A percentile compares a stretch with the other conserved stretches of the same genome.
Evolutionary conservation across 2,113 vertebrate species (phyloP).

Genomic region (Gymnocephalus cernua): DNA sequence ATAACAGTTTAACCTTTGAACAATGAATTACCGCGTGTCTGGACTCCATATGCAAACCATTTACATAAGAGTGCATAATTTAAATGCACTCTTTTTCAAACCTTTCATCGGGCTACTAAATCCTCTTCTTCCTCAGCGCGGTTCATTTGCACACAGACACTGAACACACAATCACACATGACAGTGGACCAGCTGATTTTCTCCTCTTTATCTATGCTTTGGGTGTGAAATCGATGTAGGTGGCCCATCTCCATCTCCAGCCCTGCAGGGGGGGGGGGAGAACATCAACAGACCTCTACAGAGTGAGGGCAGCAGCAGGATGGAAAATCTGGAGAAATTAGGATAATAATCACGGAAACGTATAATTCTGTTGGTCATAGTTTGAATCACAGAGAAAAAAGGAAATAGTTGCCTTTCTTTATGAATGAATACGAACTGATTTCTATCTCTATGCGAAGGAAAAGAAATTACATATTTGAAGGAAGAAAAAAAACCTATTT

Average conservation of each 20-base stretch:
- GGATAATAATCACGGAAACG: constrained; percentile 50
- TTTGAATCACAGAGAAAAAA: constrained; percentile 23
- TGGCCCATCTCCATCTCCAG: constrained; percentile 68
- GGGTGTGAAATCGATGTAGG: constrained; percentile 78
- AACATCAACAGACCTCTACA: constrained; percentile 14
- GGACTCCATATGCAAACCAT: constrained; percentile 69
- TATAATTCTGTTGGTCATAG: constrained; percentile 53
- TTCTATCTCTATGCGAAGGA: constrained; percentile 2
- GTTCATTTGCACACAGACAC: constrained; percentile 19
- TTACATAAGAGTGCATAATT: constrained; percentile 71
- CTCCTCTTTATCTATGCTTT: constrained; percentile 50
- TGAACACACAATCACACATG: constrained; percentile 9
- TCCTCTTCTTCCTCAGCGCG: background rate
- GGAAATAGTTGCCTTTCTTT: constrained; percentile 10
- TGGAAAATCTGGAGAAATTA: constrained; percentile 43
- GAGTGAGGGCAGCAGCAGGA: constrained; percentile 27
- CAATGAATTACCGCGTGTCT: constrained; percentile 60
- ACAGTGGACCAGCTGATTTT: constrained; percentile 50
- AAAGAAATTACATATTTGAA: constrained; percentile 9
- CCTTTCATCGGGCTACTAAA: constrained; percentile 17
- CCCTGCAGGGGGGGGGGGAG: constrained; percentile 28
- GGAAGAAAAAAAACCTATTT: background rate
- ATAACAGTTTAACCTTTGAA: constrained; percentile 67
- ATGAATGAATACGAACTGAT: constrained; percentile 34
- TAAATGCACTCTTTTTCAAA: constrained; percentile 36